Conservation (phyloP, 2,113 vertebrate genomes). For the Pteronura brasiliensis region DNA sequence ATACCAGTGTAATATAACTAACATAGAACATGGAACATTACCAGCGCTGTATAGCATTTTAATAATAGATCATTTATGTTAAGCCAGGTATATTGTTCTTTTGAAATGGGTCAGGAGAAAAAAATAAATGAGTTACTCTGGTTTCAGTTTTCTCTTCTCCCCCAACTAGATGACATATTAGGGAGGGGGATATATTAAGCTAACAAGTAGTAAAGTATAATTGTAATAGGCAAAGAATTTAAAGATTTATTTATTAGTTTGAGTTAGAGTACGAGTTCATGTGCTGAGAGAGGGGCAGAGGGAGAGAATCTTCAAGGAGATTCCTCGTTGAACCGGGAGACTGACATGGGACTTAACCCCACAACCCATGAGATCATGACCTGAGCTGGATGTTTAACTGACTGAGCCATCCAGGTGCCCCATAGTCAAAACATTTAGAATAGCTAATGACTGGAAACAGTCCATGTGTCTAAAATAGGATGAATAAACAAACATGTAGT, state of each 20-base stretch:
- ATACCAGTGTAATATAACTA: background rate
- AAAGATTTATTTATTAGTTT: background rate
- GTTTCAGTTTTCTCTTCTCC: background rate
- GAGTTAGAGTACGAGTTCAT: background rate
- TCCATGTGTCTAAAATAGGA: background rate
- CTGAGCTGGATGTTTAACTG: background rate
- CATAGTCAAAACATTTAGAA: background rate
- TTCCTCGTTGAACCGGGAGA: background rate
- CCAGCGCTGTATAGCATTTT: background rate
- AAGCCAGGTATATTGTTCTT: background rate
- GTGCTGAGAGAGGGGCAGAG: background rate
- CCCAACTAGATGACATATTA: background rate
- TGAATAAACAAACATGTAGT: background rate
- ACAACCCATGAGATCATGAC: background rate
- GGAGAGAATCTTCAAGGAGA: background rate
- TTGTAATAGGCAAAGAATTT: constrained; percentile 3
- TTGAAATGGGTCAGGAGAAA: background rate
- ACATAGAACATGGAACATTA: background rate
- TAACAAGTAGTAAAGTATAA: background rate
- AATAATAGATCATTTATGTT: background rate
- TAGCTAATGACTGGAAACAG: background rate
- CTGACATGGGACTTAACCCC: background rate
- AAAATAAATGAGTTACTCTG: background rate
- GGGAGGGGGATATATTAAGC: background rate
- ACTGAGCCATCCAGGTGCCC: background rate